These are phyloP conservation scores for Merodon equestris DNA, from an alignment of 2,888 invertebrate genomes.

Conservation along the genomic window DNA sequence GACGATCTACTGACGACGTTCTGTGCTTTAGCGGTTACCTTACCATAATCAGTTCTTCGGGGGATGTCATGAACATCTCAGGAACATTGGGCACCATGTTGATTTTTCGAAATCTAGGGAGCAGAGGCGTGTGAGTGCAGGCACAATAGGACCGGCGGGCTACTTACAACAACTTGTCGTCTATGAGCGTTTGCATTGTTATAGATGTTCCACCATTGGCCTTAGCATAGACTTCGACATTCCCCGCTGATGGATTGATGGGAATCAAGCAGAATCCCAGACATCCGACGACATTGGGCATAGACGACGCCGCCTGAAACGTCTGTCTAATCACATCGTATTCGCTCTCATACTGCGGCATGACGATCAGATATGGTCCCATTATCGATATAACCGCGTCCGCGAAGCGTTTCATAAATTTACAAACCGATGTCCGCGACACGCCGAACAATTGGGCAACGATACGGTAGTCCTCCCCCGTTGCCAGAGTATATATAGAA, in stretches of 20 bases:
- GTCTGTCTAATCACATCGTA: conserved; percentile 72
- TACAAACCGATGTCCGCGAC: conserved; percentile 72
- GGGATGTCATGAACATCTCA: conserved; percentile 71
- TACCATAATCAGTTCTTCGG: conserved; percentile 72
- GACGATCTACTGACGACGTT: not conserved
- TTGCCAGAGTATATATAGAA: conserved; percentile 74
- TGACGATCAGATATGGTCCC: conserved; percentile 70
- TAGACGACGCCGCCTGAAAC: conserved; percentile 74
- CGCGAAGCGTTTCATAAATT: conserved; percentile 75
- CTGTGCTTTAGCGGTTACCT: not conserved
- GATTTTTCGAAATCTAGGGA: conserved; percentile 75
- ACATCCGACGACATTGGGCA: conserved; percentile 75
- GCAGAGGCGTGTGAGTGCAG: no score
- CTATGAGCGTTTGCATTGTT: conserved; percentile 75
- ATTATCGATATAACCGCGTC: conserved; percentile 73
- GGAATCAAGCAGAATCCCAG: conserved; percentile 75
- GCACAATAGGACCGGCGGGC: not conserved
- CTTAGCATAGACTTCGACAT: conserved; percentile 66
- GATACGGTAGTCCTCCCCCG: conserved; percentile 73
- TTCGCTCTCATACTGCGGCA: conserved; percentile 73
- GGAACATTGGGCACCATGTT: conserved; percentile 71
- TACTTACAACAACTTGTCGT: conserved; percentile 73
- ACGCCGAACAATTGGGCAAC: conserved; percentile 74
- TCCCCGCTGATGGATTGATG: conserved; percentile 68
- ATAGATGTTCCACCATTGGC: conserved; percentile 69